A percentile compares a stretch with the other conserved stretches of the same genome.
These are phyloP conservation scores for Aurelia aurita complex sp. Pacific DNA, from an alignment of 30 jellyfish, hydroid and myxozoan genomes.

Conservation along the genomic window DNA sequence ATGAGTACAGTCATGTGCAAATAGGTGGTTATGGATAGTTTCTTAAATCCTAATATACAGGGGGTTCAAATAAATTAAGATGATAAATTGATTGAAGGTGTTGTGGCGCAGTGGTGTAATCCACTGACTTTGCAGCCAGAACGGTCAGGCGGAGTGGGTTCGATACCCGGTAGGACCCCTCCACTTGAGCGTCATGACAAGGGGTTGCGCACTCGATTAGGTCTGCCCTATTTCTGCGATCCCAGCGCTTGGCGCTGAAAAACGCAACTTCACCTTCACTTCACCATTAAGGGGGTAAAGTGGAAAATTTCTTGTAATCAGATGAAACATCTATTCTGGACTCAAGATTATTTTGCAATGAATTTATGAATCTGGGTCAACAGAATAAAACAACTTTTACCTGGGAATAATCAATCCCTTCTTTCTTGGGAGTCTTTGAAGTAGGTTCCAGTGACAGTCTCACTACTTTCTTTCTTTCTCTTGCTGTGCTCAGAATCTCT, in stretches of 20 bases:
- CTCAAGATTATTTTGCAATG: neutral
- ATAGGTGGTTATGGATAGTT: neutral
- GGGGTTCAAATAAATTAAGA: neutral
- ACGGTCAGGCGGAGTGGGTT: too few relatives aligned
- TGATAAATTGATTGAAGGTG: too few relatives aligned
- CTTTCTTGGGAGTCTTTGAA: constrained; percentile 40
- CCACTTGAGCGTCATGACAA: too few relatives aligned
- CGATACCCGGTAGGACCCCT: too few relatives aligned
- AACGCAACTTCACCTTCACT: too few relatives aligned
- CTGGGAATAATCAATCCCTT: constrained; percentile 66
- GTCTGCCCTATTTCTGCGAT: too few relatives aligned
- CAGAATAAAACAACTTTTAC: constrained; percentile 14
- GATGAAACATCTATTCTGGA: neutral
- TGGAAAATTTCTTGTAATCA: neutral
- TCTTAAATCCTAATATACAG: neutral
- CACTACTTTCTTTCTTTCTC: constrained; percentile 74
- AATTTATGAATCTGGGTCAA: neutral
- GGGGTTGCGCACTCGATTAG: too few relatives aligned
- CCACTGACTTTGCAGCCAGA: too few relatives aligned
- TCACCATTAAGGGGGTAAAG: too few relatives aligned
- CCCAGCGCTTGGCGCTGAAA: too few relatives aligned
- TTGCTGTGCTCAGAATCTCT: constrained; percentile 59
- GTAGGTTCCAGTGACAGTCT: constrained; percentile 47
- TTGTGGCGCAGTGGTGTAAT: too few relatives aligned
- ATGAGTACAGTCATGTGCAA: neutral